Evolutionary conservation across 2,797 vertebrate species (phyloP), one percentile per base, ranked within the genome.

Genomic region (Acridotheres tristis): DNA sequence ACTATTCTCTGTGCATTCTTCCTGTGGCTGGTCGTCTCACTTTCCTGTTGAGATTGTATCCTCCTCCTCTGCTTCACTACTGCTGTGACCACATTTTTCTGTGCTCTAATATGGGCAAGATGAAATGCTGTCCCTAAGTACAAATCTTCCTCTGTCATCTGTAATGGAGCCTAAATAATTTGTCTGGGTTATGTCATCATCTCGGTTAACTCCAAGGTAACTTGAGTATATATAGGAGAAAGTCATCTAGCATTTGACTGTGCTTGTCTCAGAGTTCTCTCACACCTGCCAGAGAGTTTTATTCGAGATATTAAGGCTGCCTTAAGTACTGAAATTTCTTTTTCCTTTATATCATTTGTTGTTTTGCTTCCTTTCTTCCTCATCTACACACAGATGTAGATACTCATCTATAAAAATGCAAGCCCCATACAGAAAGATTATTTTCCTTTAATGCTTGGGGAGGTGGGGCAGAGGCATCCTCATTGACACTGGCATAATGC

Each of bases 1-100:
- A 9, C 62, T 22, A 36, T 90, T 93, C 90, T 85, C 71, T 87
- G 18, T 54, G 34, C 19, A 3, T 80, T 83, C 79, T 94, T 96
- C 87, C 93, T 96, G 90, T 69, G 66, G 43, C 36, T 81, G 66
- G 36, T 68, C 5, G 0, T 68, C 63, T 86, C 69, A n/a, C 55
- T 74, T 88, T 88, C 79, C 82, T 83, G 43, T 72, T 58, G 11
- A n/a, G 51, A 78, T 42, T 92, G 8, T 26, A 86, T 83, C 42
- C 26, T 93, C 51, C 67, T 76, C 38, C 40, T 74, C 34, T 74
- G 43, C 57, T 62, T 92, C 68, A 7, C 16, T 89, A 30, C 69
- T 81, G 36, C 58, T 55, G 6, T 48, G 73, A 85, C 79, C 92
- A 38, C 91, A 91, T 53, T 86, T 62, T 75, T 82, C 55, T 80